These are phyloP conservation scores for Urocolius indicus DNA, from an alignment of 2,113 vertebrate species.

Conservation along the genomic window DNA sequence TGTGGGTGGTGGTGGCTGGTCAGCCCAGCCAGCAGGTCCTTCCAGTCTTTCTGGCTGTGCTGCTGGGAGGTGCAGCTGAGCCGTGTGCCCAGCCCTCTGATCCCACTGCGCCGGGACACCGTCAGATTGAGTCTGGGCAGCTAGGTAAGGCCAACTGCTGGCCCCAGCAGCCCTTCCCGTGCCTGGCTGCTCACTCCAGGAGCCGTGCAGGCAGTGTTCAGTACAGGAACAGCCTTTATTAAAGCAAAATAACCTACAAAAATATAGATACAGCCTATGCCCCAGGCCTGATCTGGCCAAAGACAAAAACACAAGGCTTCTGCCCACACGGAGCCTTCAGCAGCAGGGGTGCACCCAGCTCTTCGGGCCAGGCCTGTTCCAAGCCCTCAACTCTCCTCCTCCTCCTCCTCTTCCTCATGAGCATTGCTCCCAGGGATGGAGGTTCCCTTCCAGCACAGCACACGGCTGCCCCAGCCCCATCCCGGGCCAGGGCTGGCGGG, in stretches of 20 bases:
- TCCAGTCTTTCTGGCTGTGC: conserved; percentile 55
- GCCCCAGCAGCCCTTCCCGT: not conserved
- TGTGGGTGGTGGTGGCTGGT: not conserved
- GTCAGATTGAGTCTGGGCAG: not conserved
- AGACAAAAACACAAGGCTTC: not conserved
- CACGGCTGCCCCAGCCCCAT: conserved; percentile 29
- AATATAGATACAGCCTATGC: conserved; percentile 64
- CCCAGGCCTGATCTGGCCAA: conserved; percentile 1
- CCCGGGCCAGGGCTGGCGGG: conserved; percentile 6
- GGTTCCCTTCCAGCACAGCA: not conserved
- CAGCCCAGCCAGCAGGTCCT: not conserved
- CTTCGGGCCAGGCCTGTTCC: not conserved
- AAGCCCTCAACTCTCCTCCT: not conserved
- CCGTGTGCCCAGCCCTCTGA: accelerated
- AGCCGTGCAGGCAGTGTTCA: not conserved
- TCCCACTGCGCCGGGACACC: accelerated
- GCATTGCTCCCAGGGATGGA: not conserved
- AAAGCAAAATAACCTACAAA: conserved; percentile 73
- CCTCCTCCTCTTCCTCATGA: not conserved
- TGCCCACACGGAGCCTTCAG: conserved; percentile 31
- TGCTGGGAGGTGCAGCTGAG: accelerated
- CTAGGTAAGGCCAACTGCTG: not conserved
- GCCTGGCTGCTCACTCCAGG: not conserved
- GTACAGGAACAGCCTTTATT: conserved; percentile 73
- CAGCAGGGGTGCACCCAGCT: not conserved